A percentile compares a stretch with the other conserved stretches of the same genome.
Evolutionary conservation across 2,797 vertebrate species (phyloP).

Genomic region (Staurois parvus): DNA sequence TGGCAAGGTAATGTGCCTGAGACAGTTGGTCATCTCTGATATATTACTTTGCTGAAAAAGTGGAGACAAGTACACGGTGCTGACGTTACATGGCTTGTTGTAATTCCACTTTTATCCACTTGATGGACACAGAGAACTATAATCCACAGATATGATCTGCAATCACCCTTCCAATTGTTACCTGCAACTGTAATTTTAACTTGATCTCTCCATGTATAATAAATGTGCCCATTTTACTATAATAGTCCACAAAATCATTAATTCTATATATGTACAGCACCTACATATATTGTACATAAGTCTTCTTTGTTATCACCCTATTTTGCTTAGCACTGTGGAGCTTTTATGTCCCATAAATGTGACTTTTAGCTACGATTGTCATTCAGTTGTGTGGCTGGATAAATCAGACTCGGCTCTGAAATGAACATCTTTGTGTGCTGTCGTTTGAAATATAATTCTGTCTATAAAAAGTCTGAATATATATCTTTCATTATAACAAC

Average conservation of each 20-base stretch:
- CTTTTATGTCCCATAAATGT: not conserved
- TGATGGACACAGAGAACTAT: slow-evolving; percentile 54
- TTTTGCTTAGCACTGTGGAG: not conserved
- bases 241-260: not conserved
- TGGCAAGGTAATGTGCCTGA: too few species aligned
- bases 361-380: slow-evolving; percentile 2
- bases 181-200: slow-evolving; percentile 2
- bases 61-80: too few species aligned
- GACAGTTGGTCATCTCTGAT: too few species aligned
- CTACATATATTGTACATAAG: not conserved
- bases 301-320: not conserved
- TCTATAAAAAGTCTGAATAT: not conserved
- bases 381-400: not conserved
- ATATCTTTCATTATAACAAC: not conserved
- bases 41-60: too few species aligned
- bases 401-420: not conserved
- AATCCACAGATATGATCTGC: slow-evolving; percentile 29
- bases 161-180: not conserved
- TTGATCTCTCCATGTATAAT: not conserved
- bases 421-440: not conserved
- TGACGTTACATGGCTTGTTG: not conserved
- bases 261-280: not conserved
- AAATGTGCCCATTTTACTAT: not conserved
- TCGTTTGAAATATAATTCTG: not conserved
- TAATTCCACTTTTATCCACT: slow-evolving; percentile 42